A percentile compares a stretch with the other conserved stretches of the same genome.
Conservation (phyloP, 2,797 vertebrate genomes). For the Onychomys leucogaster region DNA sequence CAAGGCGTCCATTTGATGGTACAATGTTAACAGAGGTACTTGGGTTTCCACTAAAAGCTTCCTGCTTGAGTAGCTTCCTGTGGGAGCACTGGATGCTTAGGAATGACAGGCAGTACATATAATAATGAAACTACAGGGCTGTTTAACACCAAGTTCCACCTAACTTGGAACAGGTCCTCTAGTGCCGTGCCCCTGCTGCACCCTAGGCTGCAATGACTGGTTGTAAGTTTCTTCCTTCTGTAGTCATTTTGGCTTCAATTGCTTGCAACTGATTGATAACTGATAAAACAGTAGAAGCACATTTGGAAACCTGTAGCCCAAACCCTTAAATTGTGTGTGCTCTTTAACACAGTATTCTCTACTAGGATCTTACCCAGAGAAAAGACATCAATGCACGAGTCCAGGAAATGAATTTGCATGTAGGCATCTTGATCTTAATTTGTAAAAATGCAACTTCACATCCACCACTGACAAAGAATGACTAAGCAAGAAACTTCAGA, state of each 20-base stretch:
- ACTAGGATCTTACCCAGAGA: neutral
- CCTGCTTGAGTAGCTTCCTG: neutral
- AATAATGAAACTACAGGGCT: neutral
- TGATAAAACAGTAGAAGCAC: neutral
- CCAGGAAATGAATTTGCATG: neutral
- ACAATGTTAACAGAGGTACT: neutral
- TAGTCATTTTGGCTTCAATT: neutral
- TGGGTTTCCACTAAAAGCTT: neutral
- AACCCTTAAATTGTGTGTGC: neutral
- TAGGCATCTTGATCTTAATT: neutral
- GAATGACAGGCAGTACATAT: neutral
- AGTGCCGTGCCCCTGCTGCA: fast-evolving
- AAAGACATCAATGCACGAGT: neutral
- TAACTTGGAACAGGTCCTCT: neutral
- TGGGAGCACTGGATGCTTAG: neutral
- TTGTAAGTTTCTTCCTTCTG: neutral
- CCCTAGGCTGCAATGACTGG: neutral
- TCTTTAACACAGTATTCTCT: neutral
- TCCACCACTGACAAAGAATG: neutral
- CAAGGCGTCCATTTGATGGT: neutral
- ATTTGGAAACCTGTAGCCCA: neutral
- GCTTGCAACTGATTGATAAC: neutral
- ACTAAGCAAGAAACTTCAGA: neutral
- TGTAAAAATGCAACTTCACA: neutral
- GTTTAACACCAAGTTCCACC: neutral